A percentile compares a stretch with the other conserved stretches of the same genome.
Evolutionary conservation across 2,797 vertebrate species (phyloP).

Genomic region (Falco biarmicus): DNA sequence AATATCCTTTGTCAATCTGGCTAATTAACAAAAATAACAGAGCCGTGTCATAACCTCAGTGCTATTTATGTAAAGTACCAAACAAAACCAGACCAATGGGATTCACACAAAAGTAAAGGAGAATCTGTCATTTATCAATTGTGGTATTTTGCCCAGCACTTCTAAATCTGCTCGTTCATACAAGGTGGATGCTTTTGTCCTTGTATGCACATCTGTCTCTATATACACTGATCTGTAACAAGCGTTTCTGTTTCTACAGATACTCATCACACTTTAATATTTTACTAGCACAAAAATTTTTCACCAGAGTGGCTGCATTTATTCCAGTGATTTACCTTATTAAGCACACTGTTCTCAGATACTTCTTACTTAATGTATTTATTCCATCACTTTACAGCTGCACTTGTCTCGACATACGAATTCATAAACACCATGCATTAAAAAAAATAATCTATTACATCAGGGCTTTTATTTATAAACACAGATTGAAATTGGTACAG

Average conservation of each 20-base stretch:
- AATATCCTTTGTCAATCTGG: not conserved
- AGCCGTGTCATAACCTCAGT: not conserved
- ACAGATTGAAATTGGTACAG: not conserved
- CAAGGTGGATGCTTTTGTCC: not conserved
- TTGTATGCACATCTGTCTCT: fast-evolving
- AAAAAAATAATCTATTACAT: not conserved
- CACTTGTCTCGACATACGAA: not conserved
- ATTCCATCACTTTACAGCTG: not conserved
- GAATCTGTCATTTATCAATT: not conserved
- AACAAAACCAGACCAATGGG: not conserved
- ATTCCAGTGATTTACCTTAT: not conserved
- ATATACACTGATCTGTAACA: not conserved
- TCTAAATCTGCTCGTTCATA: not conserved
- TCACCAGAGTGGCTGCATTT: not conserved
- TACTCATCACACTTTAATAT: not conserved
- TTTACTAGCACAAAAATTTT: not conserved
- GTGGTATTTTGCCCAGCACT: not conserved
- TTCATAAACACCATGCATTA: not conserved
- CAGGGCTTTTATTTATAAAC: not conserved
- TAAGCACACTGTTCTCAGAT: not conserved
- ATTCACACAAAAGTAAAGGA: not conserved
- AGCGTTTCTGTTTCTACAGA: not conserved
- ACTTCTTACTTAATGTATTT: not conserved
- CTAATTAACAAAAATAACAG: not conserved
- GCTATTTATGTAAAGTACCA: not conserved